These are phyloP conservation scores for Rallus crepitans DNA, from an alignment of 2,797 vertebrate genomes.

Conservation along the genomic window DNA sequence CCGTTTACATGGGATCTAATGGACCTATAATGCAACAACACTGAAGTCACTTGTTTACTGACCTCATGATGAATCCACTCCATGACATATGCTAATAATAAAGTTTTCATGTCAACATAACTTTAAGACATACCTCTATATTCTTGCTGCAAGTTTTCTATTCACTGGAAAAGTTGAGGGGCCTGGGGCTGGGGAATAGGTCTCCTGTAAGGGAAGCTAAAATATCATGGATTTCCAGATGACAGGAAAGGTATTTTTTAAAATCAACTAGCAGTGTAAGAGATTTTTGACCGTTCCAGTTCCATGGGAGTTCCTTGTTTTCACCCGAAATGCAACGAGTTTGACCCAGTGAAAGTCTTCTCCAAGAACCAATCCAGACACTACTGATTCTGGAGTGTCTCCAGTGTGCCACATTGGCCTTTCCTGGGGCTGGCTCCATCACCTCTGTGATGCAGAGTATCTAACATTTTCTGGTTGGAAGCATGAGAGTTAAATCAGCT, in stretches of 20 bases:
- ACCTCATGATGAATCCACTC: background rate
- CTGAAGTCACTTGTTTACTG: background rate
- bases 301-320: background rate
- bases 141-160: background rate
- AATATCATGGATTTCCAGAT: background rate
- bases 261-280: background rate
- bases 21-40: background rate
- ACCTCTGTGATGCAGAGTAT: background rate
- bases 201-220: background rate
- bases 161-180: background rate
- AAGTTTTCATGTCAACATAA: background rate
- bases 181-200: background rate
- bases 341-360: background rate
- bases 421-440: background rate
- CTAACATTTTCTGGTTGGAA: constrained; percentile 23
- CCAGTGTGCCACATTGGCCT: background rate
- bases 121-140: background rate
- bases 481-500: background rate
- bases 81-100: background rate
- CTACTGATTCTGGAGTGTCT: background rate
- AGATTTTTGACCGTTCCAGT: background rate
- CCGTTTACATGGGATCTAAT: background rate
- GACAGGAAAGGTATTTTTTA: background rate
- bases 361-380: background rate
- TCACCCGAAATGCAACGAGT: background rate